phyloP scores from a whole-genome alignment of 2,113 vertebrate species.

The Tychaedon coryphoeus region DNA sequence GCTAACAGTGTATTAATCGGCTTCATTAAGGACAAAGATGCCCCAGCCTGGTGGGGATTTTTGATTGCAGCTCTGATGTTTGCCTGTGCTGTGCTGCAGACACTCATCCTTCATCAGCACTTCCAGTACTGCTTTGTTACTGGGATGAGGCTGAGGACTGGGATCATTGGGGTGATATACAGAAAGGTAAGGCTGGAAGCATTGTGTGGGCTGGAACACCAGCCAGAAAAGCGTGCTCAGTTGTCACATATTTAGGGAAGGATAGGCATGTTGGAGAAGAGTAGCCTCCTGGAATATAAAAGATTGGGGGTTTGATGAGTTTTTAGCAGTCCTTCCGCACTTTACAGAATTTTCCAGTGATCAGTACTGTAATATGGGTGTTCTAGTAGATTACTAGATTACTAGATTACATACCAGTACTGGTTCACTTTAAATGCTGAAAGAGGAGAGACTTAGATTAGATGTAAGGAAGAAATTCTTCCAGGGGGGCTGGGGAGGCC shows the following conservation, averaged over 20 bases:
- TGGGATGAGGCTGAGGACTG: conserved; percentile 87
- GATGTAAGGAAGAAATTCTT: background rate
- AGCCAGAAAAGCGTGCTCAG: background rate
- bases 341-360: background rate
- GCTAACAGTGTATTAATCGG: conserved; percentile 82
- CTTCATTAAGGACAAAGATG: conserved; percentile 80
- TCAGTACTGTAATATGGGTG: background rate
- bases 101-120: conserved; percentile 86
- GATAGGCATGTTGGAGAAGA: background rate
- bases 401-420: background rate
- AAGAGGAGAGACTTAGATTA: background rate
- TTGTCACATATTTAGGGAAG: background rate
- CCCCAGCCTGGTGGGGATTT: conserved; percentile 92
- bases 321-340: background rate
- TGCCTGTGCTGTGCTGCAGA: conserved; percentile 82
- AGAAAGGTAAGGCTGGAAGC: conserved; percentile 82
- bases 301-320: background rate
- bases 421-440: background rate
- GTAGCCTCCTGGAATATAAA: background rate
- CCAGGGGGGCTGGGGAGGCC: background rate
- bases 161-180: conserved; percentile 88
- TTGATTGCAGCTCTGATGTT: conserved; percentile 91
- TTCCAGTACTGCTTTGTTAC: conserved; percentile 87
- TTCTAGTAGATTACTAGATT: background rate
- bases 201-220: background rate